A percentile compares a stretch with the other conserved stretches of the same genome.
These are phyloP conservation scores for Alfaro cultratus DNA, from an alignment of 2,797 vertebrate genomes.

Conservation along the genomic window DNA sequence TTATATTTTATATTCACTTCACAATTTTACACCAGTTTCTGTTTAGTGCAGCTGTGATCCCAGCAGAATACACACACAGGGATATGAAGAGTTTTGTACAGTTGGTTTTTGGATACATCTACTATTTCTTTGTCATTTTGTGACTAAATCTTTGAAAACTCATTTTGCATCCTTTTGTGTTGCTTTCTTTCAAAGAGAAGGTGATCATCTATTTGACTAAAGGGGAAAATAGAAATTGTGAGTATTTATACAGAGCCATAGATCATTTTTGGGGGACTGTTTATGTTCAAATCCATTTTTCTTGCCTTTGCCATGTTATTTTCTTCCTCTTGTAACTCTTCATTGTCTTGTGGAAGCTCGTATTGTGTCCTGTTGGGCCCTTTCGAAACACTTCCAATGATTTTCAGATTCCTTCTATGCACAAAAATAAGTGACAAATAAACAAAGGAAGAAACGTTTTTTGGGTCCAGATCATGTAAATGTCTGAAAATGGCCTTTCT, in stretches of 20 bases:
- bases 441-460: not conserved
- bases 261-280: not conserved
- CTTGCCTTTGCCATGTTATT: not conserved
- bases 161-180: not conserved
- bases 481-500: not conserved
- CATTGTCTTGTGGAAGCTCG: not conserved
- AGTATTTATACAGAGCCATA: not conserved
- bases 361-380: not conserved
- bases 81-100: not conserved
- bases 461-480: not conserved
- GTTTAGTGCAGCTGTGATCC: not conserved
- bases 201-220: not conserved
- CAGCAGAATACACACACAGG: not conserved
- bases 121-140: not conserved
- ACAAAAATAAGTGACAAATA: not conserved
- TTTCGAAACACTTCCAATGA: not conserved
- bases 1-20: not conserved
- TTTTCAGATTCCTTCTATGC: constrained; percentile 3
- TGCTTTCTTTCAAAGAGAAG: not conserved
- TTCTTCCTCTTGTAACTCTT: not conserved
- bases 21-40: not conserved
- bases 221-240: not conserved
- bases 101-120: not conserved
- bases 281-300: not conserved
- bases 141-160: not conserved